phyloP scores from a whole-genome alignment of 2,797 vertebrate genomes.

The Octomys mimax region DNA sequence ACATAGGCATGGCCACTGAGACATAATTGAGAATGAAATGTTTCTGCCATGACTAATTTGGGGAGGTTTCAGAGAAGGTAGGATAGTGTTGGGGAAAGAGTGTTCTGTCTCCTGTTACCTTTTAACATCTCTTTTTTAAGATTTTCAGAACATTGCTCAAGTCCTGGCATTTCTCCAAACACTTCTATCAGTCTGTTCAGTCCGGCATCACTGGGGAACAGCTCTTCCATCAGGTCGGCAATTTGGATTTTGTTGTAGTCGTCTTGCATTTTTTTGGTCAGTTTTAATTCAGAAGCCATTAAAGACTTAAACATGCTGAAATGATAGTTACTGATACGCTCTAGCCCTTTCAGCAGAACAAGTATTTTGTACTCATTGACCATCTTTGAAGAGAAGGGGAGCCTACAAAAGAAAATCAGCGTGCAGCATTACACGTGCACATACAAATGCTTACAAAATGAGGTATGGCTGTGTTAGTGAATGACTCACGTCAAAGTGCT shows the following conservation, averaged over 20 bases:
- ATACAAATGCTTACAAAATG: not conserved
- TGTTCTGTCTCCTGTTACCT: not conserved
- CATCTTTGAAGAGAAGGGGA: constrained; percentile 4
- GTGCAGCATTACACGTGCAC: not conserved
- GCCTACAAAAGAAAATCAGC: constrained; percentile 12
- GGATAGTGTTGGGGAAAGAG: not conserved
- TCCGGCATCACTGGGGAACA: not conserved
- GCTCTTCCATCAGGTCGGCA: not conserved
- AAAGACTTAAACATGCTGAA: constrained; percentile 14
- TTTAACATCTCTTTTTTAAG: constrained; percentile 2
- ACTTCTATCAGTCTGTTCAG: not conserved
- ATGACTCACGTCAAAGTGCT: not conserved
- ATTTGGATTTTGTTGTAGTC: not conserved
- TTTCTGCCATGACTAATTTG: not conserved
- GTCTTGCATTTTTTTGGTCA: not conserved
- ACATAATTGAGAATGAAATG: not conserved
- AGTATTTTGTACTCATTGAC: constrained; percentile 32
- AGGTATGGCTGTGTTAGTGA: not conserved
- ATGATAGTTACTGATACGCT: not conserved
- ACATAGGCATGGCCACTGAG: not conserved
- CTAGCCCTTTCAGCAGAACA: constrained; percentile 28
- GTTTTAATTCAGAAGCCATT: not conserved
- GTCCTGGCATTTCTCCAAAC: not conserved
- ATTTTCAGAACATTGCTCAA: not conserved
- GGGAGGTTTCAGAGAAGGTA: not conserved